These are phyloP conservation scores for Xiphophorus birchmanni DNA, from an alignment of 2,797 vertebrate genomes.

Conservation along the genomic window DNA sequence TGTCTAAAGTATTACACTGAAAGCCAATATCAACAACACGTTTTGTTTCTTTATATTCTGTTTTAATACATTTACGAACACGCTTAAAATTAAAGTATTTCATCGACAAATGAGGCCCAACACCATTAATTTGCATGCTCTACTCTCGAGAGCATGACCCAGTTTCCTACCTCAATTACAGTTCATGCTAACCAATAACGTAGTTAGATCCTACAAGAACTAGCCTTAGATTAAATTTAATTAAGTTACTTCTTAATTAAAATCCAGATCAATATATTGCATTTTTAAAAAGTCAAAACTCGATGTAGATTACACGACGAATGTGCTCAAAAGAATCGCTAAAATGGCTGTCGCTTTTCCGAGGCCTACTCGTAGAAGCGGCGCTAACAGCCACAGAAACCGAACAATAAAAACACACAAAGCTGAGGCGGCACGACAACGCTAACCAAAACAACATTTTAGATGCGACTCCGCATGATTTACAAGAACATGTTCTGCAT, in stretches of 20 bases:
- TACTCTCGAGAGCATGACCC: slow-evolving; percentile 2
- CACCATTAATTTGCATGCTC: background rate
- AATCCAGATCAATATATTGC: background rate
- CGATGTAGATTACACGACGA: background rate
- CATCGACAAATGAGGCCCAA: background rate
- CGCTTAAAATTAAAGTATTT: background rate
- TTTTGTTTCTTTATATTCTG: background rate
- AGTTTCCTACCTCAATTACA: background rate
- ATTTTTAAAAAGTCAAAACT: background rate
- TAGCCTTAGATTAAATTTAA: background rate
- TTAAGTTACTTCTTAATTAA: background rate
- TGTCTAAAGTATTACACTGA: background rate
- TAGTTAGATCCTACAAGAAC: rapidly evolving
- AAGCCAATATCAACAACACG: background rate
- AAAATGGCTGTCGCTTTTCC: slow-evolving; percentile 69
- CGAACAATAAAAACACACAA: background rate
- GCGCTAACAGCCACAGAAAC: background rate
- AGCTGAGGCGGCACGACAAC: rapidly evolving
- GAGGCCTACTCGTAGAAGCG: slow-evolving; percentile 42
- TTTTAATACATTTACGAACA: background rate
- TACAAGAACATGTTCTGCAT: rapidly evolving
- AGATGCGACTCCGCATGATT: background rate
- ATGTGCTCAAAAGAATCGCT: slow-evolving; percentile 9
- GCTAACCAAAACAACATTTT: rapidly evolving
- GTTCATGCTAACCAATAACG: slow-evolving; percentile 1